Percentiles rank a stretch among this genome's conserved stretches.
Conservation (phyloP, 2,888 invertebrate species). For the Temnothorax rugatulus region DNA sequence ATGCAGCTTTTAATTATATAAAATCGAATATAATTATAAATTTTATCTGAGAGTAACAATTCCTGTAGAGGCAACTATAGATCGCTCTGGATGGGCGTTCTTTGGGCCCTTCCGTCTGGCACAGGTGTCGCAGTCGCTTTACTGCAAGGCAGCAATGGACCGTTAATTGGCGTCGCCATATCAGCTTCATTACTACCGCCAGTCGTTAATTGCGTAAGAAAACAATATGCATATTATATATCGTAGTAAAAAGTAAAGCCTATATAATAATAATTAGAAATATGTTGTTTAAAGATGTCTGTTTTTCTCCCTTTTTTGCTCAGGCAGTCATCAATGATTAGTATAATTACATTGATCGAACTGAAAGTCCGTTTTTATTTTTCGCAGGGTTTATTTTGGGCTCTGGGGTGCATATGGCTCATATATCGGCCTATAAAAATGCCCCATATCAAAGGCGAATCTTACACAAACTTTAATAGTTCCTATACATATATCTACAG, state of each 20-base stretch:
- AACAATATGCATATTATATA: background rate
- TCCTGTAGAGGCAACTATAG: conserved; percentile 90
- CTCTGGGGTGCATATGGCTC: conserved; percentile 91
- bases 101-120: conserved; percentile 92
- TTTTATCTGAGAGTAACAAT: background rate
- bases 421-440: conserved; percentile 90
- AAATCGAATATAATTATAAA: background rate
- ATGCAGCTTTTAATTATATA: background rate
- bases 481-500: conserved; percentile 91
- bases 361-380: background rate
- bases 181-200: conserved; percentile 95
- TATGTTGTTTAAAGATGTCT: background rate
- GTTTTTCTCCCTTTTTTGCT: background rate
- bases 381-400: conserved; percentile 91
- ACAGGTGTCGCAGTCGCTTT: conserved; percentile 95
- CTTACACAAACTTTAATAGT: conserved; percentile 88
- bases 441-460: conserved; percentile 91
- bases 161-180: conserved; percentile 95
- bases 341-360: background rate
- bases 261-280: background rate
- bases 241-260: background rate
- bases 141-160: conserved; percentile 94
- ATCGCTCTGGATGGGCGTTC: conserved; percentile 91
- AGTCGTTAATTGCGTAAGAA: conserved; percentile 93
- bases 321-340: background rate